phyloP scores from a whole-genome alignment of 2,113 vertebrate species.

The Ceyx cyanopectus region DNA sequence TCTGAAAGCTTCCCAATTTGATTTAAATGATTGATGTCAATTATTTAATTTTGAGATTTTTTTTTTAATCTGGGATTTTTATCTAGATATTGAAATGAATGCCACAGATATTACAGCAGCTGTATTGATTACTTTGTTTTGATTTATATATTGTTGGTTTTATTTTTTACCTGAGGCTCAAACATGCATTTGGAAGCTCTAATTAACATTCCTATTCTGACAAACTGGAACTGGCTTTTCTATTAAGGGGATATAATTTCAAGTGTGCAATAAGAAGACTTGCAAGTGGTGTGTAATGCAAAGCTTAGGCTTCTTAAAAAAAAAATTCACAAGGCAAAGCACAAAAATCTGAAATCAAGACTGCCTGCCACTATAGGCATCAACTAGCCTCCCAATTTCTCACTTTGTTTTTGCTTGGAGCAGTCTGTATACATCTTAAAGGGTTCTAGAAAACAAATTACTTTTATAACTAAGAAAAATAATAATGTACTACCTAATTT shows the following conservation, averaged over 20 bases:
- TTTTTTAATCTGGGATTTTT: slow-evolving; percentile 46
- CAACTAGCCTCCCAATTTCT: no score
- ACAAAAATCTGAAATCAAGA: no score
- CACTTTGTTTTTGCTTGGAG: no score
- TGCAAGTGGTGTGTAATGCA: background rate
- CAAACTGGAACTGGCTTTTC: slow-evolving; percentile 63
- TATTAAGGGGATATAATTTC: slow-evolving; percentile 59
- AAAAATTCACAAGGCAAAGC: no score
- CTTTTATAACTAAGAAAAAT: no score
- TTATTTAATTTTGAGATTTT: slow-evolving; percentile 60
- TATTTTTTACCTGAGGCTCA: slow-evolving; percentile 42
- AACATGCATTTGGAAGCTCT: slow-evolving; percentile 59
- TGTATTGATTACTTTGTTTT: slow-evolving; percentile 69
- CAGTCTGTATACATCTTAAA: no score
- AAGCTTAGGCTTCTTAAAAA: background rate
- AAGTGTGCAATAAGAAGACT: background rate
- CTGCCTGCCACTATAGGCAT: no score
- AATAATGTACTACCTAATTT: no score
- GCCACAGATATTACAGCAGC: slow-evolving; percentile 35
- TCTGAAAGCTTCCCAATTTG: slow-evolving; percentile 74
- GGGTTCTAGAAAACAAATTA: no score
- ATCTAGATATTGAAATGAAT: slow-evolving; percentile 43
- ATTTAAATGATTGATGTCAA: slow-evolving; percentile 69
- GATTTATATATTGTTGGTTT: slow-evolving; percentile 32
- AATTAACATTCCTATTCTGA: slow-evolving; percentile 69